Conservation (phyloP, 2,113 vertebrate species). For the Eulemur macaco region DNA sequence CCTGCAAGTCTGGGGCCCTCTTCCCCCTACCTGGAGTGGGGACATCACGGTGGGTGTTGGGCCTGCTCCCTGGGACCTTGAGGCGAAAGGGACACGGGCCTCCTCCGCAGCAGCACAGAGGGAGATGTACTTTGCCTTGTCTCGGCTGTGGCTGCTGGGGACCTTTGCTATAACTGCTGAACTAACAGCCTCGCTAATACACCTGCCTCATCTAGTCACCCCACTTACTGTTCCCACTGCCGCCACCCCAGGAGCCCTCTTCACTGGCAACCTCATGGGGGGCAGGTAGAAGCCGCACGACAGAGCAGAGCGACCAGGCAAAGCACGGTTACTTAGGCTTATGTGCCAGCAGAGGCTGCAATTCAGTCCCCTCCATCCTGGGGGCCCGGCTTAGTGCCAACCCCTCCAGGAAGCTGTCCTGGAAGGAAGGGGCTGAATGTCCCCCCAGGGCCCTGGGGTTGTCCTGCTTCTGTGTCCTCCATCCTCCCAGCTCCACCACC, state of each 20-base stretch:
- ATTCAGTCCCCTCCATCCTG: not conserved
- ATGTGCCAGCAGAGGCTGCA: not conserved
- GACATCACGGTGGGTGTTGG: not conserved
- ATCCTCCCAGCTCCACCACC: not conserved
- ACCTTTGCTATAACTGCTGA: not conserved
- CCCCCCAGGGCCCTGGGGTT: not conserved
- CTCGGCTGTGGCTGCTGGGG: not conserved
- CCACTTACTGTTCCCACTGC: too few species aligned
- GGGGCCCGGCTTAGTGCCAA: not conserved
- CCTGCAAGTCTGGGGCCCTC: not conserved
- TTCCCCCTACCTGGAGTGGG: not conserved
- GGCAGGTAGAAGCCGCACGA: not conserved
- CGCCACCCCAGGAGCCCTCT: not conserved
- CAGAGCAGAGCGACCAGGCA: not conserved
- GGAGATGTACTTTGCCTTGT: fast-evolving
- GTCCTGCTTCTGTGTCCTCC: not conserved
- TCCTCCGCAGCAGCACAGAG: not conserved
- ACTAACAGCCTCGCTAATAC: fast-evolving
- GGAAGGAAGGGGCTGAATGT: not conserved
- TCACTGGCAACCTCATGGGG: too few species aligned
- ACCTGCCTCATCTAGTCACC: not conserved
- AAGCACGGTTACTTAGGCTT: not conserved
- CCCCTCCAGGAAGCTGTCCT: not conserved
- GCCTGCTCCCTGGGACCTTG: not conserved
- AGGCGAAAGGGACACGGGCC: not conserved